A percentile compares a stretch with the other conserved stretches of the same genome.
phyloP scores from a whole-genome alignment of 2,113 vertebrate genomes.

The Camelus dromedarius region DNA sequence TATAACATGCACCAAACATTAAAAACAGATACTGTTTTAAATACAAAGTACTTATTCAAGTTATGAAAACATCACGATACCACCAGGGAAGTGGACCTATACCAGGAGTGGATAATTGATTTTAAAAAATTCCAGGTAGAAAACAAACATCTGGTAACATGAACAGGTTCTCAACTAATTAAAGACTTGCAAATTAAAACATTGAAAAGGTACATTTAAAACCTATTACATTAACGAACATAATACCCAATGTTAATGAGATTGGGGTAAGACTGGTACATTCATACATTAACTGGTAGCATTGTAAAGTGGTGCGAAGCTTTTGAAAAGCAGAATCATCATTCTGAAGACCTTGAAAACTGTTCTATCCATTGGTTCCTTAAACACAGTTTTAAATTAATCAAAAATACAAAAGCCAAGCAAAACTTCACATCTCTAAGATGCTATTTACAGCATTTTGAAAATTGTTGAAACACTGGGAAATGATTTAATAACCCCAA shows the following conservation, averaged over 20 bases:
- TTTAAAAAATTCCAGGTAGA: slow-evolving; percentile 41
- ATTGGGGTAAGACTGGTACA: not conserved
- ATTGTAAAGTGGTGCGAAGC: not conserved
- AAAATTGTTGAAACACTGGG: not conserved
- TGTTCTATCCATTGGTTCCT: not conserved
- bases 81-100: not conserved
- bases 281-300: not conserved
- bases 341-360: slow-evolving; percentile 24
- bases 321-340: slow-evolving; percentile 36
- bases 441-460: not conserved
- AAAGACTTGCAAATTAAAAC: slow-evolving; percentile 60
- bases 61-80: not conserved
- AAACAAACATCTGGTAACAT: slow-evolving; percentile 57
- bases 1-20: not conserved
- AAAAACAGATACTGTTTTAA: not conserved
- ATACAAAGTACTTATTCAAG: not conserved
- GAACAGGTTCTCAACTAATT: slow-evolving; percentile 42
- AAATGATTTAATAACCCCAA: not conserved
- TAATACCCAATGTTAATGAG: slow-evolving; percentile 51
- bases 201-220: slow-evolving; percentile 64
- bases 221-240: slow-evolving; percentile 56
- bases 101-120: slow-evolving; percentile 9
- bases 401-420: slow-evolving; percentile 4
- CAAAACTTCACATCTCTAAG: not conserved
- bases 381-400: not conserved